A percentile compares a stretch with the other conserved stretches of the same genome.
phyloP scores from a whole-genome alignment of 2,113 vertebrate genomes.

The Lutjanus erythropterus region DNA sequence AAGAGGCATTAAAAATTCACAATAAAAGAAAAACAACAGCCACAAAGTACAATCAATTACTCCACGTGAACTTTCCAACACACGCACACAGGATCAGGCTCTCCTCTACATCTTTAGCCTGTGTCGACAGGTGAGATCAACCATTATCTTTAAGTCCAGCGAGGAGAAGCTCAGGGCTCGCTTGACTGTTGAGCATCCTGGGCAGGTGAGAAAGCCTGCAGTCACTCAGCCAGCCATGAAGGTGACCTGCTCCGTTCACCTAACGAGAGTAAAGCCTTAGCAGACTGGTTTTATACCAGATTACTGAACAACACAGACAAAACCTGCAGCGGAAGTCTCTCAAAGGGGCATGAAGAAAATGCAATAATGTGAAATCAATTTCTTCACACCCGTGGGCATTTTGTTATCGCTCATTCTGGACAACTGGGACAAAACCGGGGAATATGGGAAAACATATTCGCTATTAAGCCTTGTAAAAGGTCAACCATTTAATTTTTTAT shows the following conservation, averaged over 20 bases:
- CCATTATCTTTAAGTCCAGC: slow-evolving; percentile 18
- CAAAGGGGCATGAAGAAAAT: background rate
- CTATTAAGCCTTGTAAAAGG: too few relatives aligned
- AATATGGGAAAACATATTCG: too few relatives aligned
- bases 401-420: too few relatives aligned
- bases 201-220: slow-evolving; percentile 49
- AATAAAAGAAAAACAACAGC: too few relatives aligned
- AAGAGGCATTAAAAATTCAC: background rate
- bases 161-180: slow-evolving; percentile 19
- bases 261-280: background rate
- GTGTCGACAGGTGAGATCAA: slow-evolving; percentile 30
- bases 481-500: too few relatives aligned
- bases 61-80: background rate
- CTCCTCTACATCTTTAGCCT: background rate
- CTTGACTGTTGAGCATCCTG: slow-evolving; percentile 28
- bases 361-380: background rate
- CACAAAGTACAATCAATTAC: background rate
- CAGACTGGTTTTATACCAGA: background rate
- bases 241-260: slow-evolving; percentile 32
- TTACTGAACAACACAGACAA: background rate
- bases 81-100: background rate
- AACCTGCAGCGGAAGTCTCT: background rate
- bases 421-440: too few relatives aligned
- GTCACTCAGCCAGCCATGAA: slow-evolving; percentile 36
- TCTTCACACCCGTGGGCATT: background rate